These are phyloP conservation scores for Dendropsophus ebraccatus DNA, from an alignment of 2,113 vertebrate species.

Conservation along the genomic window DNA sequence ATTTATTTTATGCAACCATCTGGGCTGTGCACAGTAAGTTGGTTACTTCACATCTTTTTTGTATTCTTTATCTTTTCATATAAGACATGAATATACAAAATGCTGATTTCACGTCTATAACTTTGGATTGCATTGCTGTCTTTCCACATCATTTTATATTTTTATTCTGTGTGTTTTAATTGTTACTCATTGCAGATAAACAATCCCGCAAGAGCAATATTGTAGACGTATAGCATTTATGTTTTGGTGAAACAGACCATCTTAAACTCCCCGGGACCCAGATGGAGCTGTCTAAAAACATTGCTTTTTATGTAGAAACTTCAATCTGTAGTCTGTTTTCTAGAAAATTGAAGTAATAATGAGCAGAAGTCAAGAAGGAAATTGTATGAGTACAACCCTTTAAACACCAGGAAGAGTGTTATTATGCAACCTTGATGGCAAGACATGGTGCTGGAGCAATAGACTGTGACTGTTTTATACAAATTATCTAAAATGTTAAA, in stretches of 20 bases:
- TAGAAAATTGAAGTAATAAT: constrained; percentile 53
- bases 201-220: constrained; percentile 62
- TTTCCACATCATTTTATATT: constrained; percentile 23
- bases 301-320: constrained; percentile 49
- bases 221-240: constrained; percentile 63
- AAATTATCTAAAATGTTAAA: constrained; percentile 6
- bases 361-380: constrained; percentile 13
- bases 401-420: constrained; percentile 48
- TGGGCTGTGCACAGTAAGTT: constrained; percentile 78
- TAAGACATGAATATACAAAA: constrained; percentile 44
- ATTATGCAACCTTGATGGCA: constrained; percentile 25
- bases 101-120: constrained; percentile 28
- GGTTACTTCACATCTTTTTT: constrained; percentile 72
- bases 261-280: constrained; percentile 63
- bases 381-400: constrained; percentile 31
- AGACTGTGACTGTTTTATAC: background rate
- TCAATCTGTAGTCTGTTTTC: constrained; percentile 42
- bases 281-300: constrained; percentile 63
- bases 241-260: constrained; percentile 65
- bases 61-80: constrained; percentile 62
- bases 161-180: constrained; percentile 51
- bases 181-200: constrained; percentile 65
- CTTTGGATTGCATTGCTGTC: constrained; percentile 21
- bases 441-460: background rate
- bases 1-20: constrained; percentile 84